Base-by-base conservation (phyloP, 2,888 invertebrate genomes). In the Andrena camellia region DNA sequence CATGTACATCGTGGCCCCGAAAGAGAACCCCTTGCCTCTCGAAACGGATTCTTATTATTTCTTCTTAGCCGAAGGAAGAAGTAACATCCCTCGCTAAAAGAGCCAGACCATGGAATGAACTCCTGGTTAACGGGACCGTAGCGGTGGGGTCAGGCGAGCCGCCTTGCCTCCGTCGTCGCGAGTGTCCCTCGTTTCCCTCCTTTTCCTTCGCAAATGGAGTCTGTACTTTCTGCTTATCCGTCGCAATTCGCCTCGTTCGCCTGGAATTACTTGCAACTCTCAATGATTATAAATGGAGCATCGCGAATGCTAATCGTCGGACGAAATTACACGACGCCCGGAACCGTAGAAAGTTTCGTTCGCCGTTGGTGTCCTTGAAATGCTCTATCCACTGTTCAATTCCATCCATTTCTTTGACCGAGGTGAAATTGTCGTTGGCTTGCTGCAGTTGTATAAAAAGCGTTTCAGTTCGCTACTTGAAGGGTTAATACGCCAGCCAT, bases 121-220 rank as follows among this genome's bases (percentile, higher is more conserved):
- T 85, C 72, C 79, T 82, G 88, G 81, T 71, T 87, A 88, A 89
- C 89, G 89, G 85, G 84, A 88, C 59, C 81, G 62, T 60, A 70
- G 77, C 67, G 84, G 84, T 66, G 83, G 83, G 89, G 87, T 85
- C 87, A 86, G 83, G 67, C 76, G 54, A 42, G 54, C 62, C 71
- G 83, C 59, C 35, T 78, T 71, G 77, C 66, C 68, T 79, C 66
- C 23, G 57, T 67, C 71, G 73, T 33, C 81, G 35, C 68, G 63
- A 20, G n/a, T 17, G 63, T 62, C 54, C 48, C 70, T 71, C 54
- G 29, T 68, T 63, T 57, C 52, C 57, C 72, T 57, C 33, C 62
- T 60, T 59, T 48, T n/a, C 73, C 48, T 31, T 73, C 31, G 17
- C 6, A 64, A 69, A 75, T 50, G 26, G n/a, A 23, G 31, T 8